A percentile compares a stretch with the other conserved stretches of the same genome.
Evolutionary conservation across 2,888 invertebrate species (phyloP).

Genomic region (Diogma glabrata): DNA sequence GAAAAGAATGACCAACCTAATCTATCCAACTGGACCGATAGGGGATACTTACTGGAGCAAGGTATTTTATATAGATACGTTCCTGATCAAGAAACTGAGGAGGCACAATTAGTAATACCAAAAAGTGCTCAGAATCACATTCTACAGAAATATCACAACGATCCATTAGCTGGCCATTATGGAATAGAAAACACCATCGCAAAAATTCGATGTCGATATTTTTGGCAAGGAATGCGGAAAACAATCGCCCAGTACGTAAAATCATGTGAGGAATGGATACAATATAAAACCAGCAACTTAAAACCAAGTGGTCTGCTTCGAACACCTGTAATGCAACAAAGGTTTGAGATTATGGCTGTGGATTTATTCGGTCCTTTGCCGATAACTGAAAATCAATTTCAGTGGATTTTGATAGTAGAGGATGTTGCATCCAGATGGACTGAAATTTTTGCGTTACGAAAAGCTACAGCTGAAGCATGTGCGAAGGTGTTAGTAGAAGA

Average conservation of each 20-base stretch:
- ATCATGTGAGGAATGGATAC: conserved; percentile 24
- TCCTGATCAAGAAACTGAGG: conserved; percentile 11
- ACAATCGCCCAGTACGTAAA: conserved; percentile 22
- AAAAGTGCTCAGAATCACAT: conserved; percentile 14
- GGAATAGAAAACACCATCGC: conserved; percentile 19
- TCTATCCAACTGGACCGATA: conserved; percentile 17
- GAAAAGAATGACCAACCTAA: conserved; percentile 11
- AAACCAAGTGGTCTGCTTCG: conserved; percentile 27
- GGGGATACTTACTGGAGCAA: conserved; percentile 20
- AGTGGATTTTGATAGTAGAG: conserved; percentile 23
- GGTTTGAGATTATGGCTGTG: too few relatives aligned
- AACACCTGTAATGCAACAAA: conserved; percentile 23
- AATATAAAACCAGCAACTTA: conserved; percentile 24
- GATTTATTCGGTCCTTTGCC: conserved; percentile 25
- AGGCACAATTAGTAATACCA: conserved; percentile 16
- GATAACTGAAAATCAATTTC: conserved; percentile 16
- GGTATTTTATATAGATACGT: conserved; percentile 20
- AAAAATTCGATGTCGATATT: conserved; percentile 20
- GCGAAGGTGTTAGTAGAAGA: too few relatives aligned
- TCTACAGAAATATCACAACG: conserved; percentile 16
- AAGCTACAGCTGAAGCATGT: too few relatives aligned
- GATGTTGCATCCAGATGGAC: conserved; percentile 21
- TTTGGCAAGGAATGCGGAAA: conserved; percentile 23
- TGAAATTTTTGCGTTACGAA: too few relatives aligned
- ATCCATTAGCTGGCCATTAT: conserved; percentile 23